Evolutionary conservation across 1,140 invertebrate genomes (phyloP).

Genomic region (Aphaenogaster ashmeadi): DNA sequence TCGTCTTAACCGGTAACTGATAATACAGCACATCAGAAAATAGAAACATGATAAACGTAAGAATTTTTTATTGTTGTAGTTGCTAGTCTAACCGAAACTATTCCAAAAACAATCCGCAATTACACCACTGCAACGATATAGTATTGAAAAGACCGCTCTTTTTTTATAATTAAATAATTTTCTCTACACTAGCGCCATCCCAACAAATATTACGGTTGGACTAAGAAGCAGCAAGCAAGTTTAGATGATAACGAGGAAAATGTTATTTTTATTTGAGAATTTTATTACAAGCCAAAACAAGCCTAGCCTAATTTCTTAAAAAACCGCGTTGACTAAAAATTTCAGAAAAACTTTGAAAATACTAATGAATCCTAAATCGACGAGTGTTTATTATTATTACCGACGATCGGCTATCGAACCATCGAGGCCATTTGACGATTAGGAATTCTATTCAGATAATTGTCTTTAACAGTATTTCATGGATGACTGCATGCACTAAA

Average conservation of each 20-base stretch:
- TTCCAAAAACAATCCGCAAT: not conserved
- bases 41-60: not conserved
- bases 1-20: not conserved
- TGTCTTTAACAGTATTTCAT: not conserved
- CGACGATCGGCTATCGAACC: not conserved
- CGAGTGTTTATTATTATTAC: not conserved
- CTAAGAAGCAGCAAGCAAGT: not conserved
- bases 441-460: not conserved
- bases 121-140: not conserved
- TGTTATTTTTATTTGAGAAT: not conserved
- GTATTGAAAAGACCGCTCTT: not conserved
- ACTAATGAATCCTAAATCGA: not conserved
- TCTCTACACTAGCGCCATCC: not conserved
- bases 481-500: not conserved
- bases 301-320: not conserved
- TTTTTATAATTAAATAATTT: not conserved
- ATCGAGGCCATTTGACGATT: not conserved
- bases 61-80: not conserved
- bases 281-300: not conserved
- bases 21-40: not conserved
- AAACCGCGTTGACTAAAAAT: not conserved
- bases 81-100: not conserved
- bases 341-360: not conserved
- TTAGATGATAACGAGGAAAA: not conserved
- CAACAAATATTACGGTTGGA: not conserved